Conservation (phyloP, 2,113 vertebrate genomes). For the Pontoporia blainvillei region DNA sequence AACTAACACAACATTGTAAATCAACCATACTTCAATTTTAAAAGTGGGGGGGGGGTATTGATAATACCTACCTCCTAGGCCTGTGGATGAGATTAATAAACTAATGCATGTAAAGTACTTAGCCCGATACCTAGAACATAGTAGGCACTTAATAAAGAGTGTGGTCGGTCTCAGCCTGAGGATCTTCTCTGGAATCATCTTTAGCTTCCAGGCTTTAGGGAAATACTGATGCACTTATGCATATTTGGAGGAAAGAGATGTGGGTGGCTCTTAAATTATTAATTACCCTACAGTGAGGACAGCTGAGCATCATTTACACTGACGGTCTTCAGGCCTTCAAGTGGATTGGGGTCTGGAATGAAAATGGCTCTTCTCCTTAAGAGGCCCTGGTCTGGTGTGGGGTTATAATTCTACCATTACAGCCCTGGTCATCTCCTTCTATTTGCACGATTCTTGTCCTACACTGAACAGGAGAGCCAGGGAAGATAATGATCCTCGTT, state of each 20-base stretch:
- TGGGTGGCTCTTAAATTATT: neutral
- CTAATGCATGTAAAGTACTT: neutral
- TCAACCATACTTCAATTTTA: neutral
- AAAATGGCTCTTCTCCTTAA: neutral
- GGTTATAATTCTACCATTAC: slow-evolving; percentile 49
- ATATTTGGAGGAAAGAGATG: neutral
- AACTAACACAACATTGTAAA: neutral
- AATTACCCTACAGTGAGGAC: neutral
- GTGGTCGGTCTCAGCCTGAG: neutral
- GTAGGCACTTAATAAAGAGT: neutral
- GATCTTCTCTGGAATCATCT: neutral
- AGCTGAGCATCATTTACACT: neutral
- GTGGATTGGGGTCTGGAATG: neutral
- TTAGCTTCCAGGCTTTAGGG: neutral
- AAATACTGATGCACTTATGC: neutral
- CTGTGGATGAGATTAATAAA: neutral
- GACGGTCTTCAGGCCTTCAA: neutral
- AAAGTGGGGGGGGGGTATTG: neutral
- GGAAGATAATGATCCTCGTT: slow-evolving; percentile 82
- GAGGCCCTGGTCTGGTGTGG: slow-evolving; percentile 26
- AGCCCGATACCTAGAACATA: neutral
- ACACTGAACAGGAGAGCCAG: slow-evolving; percentile 69
- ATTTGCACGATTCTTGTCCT: slow-evolving; percentile 54
- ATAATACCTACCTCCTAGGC: neutral
- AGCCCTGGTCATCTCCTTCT: slow-evolving; percentile 49